Percentiles rank a stretch among this genome's conserved stretches.
These are phyloP conservation scores for Enteromius anoplus DNA, from an alignment of 2,797 vertebrate species.

Conservation along the genomic window DNA sequence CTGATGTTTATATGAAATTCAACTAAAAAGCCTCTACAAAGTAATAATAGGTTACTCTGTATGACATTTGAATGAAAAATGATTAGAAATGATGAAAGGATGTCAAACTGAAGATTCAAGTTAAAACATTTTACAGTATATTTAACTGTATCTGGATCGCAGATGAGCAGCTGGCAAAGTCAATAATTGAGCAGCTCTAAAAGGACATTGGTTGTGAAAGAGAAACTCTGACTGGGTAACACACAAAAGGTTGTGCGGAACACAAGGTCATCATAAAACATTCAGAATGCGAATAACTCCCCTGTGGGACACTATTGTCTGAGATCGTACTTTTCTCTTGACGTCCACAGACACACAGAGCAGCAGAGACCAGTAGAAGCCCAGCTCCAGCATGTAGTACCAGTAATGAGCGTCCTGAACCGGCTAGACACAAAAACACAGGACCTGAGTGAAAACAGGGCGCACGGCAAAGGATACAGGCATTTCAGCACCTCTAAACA, in stretches of 20 bases:
- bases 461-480: background rate
- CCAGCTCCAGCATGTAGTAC: constrained; percentile 92
- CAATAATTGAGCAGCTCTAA: background rate
- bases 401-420: constrained; percentile 82
- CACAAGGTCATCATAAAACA: background rate
- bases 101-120: background rate
- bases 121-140: background rate
- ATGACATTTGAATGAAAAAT: background rate
- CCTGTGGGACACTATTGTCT: background rate
- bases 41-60: background rate
- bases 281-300: background rate
- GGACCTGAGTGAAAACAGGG: background rate
- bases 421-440: constrained; percentile 72
- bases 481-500: background rate
- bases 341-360: constrained; percentile 89
- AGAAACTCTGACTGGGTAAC: background rate
- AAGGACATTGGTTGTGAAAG: background rate
- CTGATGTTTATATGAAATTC: background rate
- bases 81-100: background rate
- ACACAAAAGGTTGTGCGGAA: background rate
- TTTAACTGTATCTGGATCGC: background rate
- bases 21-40: background rate
- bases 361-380: constrained; percentile 90
- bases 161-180: background rate
- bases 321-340: constrained; percentile 86